Percentiles rank a stretch among this genome's conserved stretches.
These are phyloP conservation scores for Maccullochella peelii DNA, from an alignment of 2,113 vertebrate species.

Conservation along the genomic window DNA sequence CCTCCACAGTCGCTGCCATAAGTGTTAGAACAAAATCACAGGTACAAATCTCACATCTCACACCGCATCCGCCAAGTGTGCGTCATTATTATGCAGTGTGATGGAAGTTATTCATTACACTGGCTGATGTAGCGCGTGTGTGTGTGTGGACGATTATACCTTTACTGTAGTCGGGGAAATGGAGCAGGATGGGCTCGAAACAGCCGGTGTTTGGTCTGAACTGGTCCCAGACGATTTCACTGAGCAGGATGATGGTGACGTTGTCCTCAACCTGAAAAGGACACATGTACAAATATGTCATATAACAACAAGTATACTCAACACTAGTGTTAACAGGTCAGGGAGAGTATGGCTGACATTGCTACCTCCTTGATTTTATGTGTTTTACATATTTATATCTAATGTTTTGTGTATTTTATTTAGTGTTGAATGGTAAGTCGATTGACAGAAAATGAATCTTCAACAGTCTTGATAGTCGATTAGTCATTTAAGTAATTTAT, in stretches of 20 bases:
- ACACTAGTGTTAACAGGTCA: neutral
- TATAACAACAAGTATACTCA: neutral
- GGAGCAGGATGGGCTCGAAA: conserved; percentile 92
- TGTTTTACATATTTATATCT: neutral
- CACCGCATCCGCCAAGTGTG: conserved; percentile 9
- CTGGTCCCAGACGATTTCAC: conserved; percentile 96
- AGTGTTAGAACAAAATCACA: conserved; percentile 62
- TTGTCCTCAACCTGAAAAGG: conserved; percentile 89
- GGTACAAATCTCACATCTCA: conserved; percentile 59
- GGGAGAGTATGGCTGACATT: neutral
- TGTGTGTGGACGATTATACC: conserved; percentile 78
- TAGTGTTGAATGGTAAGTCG: neutral
- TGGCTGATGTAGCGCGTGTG: neutral
- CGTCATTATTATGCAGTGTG: conserved; percentile 9
- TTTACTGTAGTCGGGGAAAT: conserved; percentile 98
- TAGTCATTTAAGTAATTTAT: neutral
- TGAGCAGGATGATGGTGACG: conserved; percentile 92
- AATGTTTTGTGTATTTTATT: neutral
- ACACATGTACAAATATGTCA: neutral
- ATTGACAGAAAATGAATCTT: neutral
- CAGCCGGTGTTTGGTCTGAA: conserved; percentile 93
- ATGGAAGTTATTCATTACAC: conserved; percentile 18
- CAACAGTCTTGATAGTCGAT: neutral
- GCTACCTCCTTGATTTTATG: neutral
- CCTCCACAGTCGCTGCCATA: conserved; percentile 14